Evolutionary conservation across 2,113 vertebrate genomes (phyloP), one percentile per base, ranked within the genome.

Genomic region (Gobio gobio): DNA sequence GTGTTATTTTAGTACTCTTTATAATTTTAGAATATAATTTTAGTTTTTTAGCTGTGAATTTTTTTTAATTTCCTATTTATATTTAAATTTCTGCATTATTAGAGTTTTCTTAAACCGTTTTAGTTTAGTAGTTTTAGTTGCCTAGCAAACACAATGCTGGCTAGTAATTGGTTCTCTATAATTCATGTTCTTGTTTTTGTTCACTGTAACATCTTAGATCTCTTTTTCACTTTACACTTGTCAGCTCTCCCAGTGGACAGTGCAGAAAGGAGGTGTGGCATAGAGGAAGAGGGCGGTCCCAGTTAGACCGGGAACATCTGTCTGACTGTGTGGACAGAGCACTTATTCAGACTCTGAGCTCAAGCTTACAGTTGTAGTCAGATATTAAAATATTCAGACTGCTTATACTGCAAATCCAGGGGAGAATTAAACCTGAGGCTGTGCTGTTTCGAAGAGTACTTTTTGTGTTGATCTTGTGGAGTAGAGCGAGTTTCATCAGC

Each of bases 271-370:
- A 80, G 84, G 83, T 8, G 82, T 68, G 87, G 80, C 40, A 26
- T 22, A 47, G 20, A 24, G 10, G 56, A 26, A 64, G 87, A 61
- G 56, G 78, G 77, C 36, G 29, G 83, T 51, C 22, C 29, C 26
- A 51, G 51, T 81, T 47, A 49, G 64, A 33, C 76, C 51, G 68
- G 76, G 76, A 88, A 88, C 82, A 88, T 88, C 61, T 85, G 86
- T 88, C 78, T 86, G 82, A 70, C 64, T 59, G 24, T 54, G 73
- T 66, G 13, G 51, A 78, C 12, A 24, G 73, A 61, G 75, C 61
- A 51, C 78, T 58, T 83, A 56, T 82, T 20, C 63, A 78, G 76
- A 72, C 61, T 45, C 78, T 33, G 77, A 84, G 33, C 54, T 58
- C n/a, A 70, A 36, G 83, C 59, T 64, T 64, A 80, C 78, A 29